phyloP scores from a whole-genome alignment of 2,113 vertebrate species.

The Leptobrachium leishanense region DNA sequence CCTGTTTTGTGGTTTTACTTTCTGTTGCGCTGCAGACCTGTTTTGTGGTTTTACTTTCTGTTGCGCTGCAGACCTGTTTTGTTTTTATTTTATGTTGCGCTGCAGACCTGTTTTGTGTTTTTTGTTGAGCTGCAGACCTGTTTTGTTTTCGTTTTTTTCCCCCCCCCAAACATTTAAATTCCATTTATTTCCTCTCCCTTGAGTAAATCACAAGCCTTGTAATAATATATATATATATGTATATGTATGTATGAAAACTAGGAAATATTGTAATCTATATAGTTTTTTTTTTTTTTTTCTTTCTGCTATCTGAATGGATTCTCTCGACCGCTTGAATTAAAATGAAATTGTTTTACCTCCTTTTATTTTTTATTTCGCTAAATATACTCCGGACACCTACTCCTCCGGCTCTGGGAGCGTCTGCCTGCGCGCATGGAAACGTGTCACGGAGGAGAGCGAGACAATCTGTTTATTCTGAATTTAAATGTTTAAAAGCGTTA shows the following conservation, averaged over 20 bases:
- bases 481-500: constrained; percentile 51
- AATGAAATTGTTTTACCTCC: constrained; percentile 35
- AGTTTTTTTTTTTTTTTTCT: constrained; percentile 45
- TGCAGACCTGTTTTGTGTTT: too few relatives aligned
- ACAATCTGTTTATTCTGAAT: constrained; percentile 66
- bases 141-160: too few relatives aligned
- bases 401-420: constrained; percentile 8
- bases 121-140: too few relatives aligned
- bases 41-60: too few relatives aligned
- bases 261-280: constrained; percentile 33
- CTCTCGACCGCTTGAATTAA: constrained; percentile 45
- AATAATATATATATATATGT: too few relatives aligned
- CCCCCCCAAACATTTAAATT: too few relatives aligned
- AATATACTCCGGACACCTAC: constrained; percentile 21
- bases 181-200: too few relatives aligned
- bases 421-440: constrained; percentile 48
- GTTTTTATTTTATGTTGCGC: too few relatives aligned
- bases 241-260: not conserved
- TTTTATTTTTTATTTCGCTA: not conserved
- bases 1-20: too few relatives aligned
- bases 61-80: too few relatives aligned
- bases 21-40: too few relatives aligned
- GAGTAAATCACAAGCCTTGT: too few relatives aligned
- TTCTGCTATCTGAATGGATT: constrained; percentile 35
- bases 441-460: constrained; percentile 50